These are phyloP conservation scores for Sphaerophoria rueppellii DNA, from an alignment of 2,888 invertebrate species.

Conservation along the genomic window DNA sequence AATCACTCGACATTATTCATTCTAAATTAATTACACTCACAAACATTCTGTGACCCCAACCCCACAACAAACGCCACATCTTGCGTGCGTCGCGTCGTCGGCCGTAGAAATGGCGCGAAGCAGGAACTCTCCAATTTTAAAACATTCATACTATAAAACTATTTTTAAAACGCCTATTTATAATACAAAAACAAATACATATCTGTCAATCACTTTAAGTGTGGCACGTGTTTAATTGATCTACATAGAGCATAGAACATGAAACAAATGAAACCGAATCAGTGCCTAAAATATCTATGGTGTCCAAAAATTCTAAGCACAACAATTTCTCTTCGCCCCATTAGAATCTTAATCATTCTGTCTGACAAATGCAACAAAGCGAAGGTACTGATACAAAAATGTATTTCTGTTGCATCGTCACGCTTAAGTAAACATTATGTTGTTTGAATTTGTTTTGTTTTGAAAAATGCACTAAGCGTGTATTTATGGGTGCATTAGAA, in stretches of 20 bases:
- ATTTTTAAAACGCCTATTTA: constrained; percentile 51
- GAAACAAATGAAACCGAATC: constrained; percentile 20
- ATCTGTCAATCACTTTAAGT: constrained; percentile 65
- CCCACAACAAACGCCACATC: not conserved
- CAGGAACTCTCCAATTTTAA: not conserved
- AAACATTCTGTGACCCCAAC: not conserved
- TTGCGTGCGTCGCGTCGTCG: no score
- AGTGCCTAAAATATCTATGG: constrained; percentile 23
- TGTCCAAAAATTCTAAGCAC: constrained; percentile 43
- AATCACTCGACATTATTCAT: constrained; percentile 16
- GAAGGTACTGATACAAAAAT: not conserved
- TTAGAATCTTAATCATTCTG: constrained; percentile 19
- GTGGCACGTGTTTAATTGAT: constrained; percentile 69
- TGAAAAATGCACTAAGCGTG: not conserved
- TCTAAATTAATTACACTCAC: constrained; percentile 5
- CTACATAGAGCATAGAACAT: constrained; percentile 11
- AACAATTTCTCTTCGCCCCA: constrained; percentile 42
- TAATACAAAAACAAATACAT: constrained; percentile 50
- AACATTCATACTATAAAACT: not conserved
- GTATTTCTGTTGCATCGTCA: constrained; percentile 20
- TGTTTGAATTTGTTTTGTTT: not conserved
- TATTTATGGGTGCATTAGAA: constrained; percentile 31
- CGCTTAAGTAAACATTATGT: constrained; percentile 16
- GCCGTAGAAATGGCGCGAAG: not conserved
- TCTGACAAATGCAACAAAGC: not conserved